Conservation (phyloP, 2,888 invertebrate genomes). For the Limnephilus lunatus region DNA sequence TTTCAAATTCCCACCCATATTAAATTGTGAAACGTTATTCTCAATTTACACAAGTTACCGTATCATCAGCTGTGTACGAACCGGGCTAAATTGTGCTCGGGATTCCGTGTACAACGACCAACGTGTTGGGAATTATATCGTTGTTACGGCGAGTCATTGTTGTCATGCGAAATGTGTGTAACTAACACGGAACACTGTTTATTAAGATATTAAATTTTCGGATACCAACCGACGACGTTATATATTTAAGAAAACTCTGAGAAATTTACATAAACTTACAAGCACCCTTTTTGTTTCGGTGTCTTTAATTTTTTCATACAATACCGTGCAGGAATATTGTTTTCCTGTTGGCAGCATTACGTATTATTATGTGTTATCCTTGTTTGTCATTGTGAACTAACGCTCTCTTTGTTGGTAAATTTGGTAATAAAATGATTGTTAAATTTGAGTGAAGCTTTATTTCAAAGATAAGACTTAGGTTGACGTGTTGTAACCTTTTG, state of each 20-base stretch:
- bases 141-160: background rate
- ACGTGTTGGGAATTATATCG: background rate
- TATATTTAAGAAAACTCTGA: background rate
- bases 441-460: background rate
- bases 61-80: slow-evolving; percentile 47
- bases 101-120: background rate
- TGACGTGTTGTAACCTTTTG: background rate
- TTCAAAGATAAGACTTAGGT: background rate
- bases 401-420: background rate
- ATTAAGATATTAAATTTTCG: background rate
- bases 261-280: background rate
- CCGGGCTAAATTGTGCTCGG: background rate
- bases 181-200: background rate
- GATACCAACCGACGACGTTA: background rate
- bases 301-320: background rate
- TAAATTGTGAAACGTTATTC: slow-evolving; percentile 53
- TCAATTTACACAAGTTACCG: slow-evolving; percentile 56
- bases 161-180: background rate
- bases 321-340: background rate
- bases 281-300: background rate
- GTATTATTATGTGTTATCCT: background rate
- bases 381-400: no score
- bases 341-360: background rate
- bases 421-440: background rate
- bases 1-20: slow-evolving; percentile 45